Percentiles rank a stretch among this genome's conserved stretches.
Evolutionary conservation across 2,113 vertebrate species (phyloP).

Genomic region (Mesoclemmys tuberculata): DNA sequence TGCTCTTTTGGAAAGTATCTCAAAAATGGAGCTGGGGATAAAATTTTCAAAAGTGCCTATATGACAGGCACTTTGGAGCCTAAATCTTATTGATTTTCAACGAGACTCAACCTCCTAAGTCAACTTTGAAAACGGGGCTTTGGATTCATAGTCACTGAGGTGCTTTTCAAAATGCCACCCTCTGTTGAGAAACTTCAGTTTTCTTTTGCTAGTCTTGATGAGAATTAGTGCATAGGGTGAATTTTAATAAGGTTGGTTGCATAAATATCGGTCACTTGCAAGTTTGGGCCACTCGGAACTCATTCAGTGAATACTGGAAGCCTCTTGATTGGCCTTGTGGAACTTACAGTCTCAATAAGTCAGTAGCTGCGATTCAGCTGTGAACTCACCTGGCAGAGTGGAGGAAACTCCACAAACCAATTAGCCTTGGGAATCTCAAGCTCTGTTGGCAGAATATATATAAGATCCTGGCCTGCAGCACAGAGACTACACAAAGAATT

Average conservation of each 20-base stretch:
- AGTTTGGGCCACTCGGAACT: rapidly evolving
- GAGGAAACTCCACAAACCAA: conserved; percentile 2
- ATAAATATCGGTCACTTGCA: not conserved
- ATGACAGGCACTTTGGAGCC: not conserved
- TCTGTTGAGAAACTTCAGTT: not conserved
- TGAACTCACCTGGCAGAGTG: not conserved
- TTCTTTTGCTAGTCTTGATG: not conserved
- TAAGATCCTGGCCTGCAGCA: rapidly evolving
- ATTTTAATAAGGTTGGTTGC: not conserved
- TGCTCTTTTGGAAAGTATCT: not conserved
- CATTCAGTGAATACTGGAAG: not conserved
- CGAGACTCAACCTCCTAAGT: not conserved
- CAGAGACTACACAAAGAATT: conserved; percentile 4
- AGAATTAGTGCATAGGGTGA: not conserved
- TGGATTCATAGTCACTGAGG: not conserved
- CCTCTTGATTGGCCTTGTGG: rapidly evolving
- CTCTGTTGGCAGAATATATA: conserved; percentile 6
- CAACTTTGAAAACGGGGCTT: not conserved
- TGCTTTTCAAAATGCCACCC: not conserved
- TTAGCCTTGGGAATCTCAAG: conserved; percentile 12
- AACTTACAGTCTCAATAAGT: rapidly evolving
- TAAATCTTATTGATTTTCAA: rapidly evolving
- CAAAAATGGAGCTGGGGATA: not conserved
- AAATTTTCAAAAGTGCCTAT: not conserved
- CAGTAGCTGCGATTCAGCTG: not conserved